Evolutionary conservation across 1,140 invertebrate species (phyloP), one percentile per base, ranked within the genome.

Genomic region (Trichoplusia ni): DNA sequence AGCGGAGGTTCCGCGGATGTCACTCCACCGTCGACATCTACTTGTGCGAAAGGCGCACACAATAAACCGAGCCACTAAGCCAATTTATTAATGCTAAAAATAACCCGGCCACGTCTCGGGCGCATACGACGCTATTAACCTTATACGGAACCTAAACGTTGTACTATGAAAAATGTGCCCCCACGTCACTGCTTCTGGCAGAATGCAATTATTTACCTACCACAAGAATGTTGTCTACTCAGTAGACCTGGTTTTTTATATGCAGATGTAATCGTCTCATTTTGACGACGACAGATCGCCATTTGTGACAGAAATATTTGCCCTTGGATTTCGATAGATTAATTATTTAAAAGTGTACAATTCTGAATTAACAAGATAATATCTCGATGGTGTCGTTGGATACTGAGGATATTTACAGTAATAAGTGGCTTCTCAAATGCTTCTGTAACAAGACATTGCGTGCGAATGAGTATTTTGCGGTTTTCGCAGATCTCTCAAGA

Each of bases 11-110:
- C 61, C 66, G 67, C 63, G 66, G 69, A 77, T 74, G 64, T 71
- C 68, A 71, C 66, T 67, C 54, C 14, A 51, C 19, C 49, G 64
- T 59, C 67, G 69, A 71, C 71, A 73, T 76, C 67, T 69, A 79
- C 71, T 76, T 76, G 75, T 80, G 74, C 73, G 67, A 81, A 82
- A 84, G 77, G 81, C 69, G 71, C 77, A 73, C 75, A 86, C 82
- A 88, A 86, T 83, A 87, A 86, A 85, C 72, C 70, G 75, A 82
- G 78, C 73, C 77, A 87, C 83, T 86, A 87, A 90, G 82, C 83
- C 86, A 87, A 90, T 90, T 90, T 89, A 90, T 82, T 83, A 86
- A 80, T 71, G 80, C 86, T 90, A 90, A 90, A 90, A 90, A 90
- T 90, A 90, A 81, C 78, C 72, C 68, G 69, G 64, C 75, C 75